phyloP scores from a whole-genome alignment of 2,888 invertebrate genomes.

The Torymus tubicola region DNA sequence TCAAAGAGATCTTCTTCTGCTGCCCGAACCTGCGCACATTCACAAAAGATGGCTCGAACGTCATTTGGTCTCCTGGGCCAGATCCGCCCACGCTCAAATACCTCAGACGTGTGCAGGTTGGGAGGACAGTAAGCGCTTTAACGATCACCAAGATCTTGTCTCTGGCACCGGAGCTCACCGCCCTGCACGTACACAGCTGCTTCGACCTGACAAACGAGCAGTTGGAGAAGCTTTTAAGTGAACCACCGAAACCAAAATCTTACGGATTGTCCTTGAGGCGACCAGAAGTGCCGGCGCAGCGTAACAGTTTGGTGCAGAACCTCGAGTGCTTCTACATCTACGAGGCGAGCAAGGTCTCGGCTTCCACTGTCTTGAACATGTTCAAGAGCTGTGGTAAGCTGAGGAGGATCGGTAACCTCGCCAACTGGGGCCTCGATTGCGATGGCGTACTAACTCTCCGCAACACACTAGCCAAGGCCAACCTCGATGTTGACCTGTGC shows the following conservation, averaged over 20 bases:
- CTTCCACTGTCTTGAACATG: conserved; percentile 69
- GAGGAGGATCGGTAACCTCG: conserved; percentile 73
- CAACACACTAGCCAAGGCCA: conserved; percentile 69
- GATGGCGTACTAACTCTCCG: conserved; percentile 71
- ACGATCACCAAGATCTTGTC: conserved; percentile 72
- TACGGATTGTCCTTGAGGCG: conserved; percentile 26
- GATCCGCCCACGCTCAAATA: conserved; percentile 65
- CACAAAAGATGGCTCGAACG: conserved; percentile 71
- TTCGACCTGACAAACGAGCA: conserved; percentile 73
- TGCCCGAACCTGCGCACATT: conserved; percentile 72
- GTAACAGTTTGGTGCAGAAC: conserved; percentile 64
- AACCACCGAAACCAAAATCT: conserved; percentile 32
- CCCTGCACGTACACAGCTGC: conserved; percentile 74
- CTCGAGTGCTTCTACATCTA: conserved; percentile 75
- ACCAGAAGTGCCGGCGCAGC: not conserved
- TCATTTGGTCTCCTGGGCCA: conserved; percentile 69
- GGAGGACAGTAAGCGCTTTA: conserved; percentile 70
- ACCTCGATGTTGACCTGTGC: conserved; percentile 74
- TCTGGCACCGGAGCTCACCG: conserved; percentile 70
- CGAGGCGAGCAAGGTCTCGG: conserved; percentile 73
- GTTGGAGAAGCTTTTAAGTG: conserved; percentile 66
- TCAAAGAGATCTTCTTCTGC: conserved; percentile 69
- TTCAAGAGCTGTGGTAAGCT: conserved; percentile 72
- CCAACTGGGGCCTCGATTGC: conserved; percentile 74
- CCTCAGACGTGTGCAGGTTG: conserved; percentile 72